Conservation (phyloP, 2,797 vertebrate genomes). For the Artibeus lituratus region DNA sequence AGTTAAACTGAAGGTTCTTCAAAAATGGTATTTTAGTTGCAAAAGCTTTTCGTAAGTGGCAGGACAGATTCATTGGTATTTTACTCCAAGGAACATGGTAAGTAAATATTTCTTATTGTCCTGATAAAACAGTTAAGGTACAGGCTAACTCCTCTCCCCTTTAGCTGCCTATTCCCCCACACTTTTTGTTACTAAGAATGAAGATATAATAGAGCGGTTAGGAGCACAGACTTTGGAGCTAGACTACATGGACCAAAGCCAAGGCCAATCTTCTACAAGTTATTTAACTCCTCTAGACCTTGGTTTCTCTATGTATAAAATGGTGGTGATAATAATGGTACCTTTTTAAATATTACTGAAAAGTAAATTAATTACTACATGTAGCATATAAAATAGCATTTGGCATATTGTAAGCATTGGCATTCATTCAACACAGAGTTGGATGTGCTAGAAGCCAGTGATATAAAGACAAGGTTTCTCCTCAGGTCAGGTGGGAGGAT, state of each 20-base stretch:
- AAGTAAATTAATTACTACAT: not conserved
- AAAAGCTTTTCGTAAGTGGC: not conserved
- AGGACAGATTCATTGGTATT: not conserved
- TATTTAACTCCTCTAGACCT: not conserved
- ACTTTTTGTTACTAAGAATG: not conserved
- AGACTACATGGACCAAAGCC: not conserved
- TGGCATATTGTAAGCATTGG: not conserved
- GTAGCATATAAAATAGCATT: not conserved
- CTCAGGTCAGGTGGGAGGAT: not conserved
- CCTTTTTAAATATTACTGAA: not conserved
- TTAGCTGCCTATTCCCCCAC: not conserved
- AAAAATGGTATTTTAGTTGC: not conserved
- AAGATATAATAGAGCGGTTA: not conserved
- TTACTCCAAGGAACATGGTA: not conserved
- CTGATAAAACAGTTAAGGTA: not conserved
- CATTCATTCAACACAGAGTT: not conserved
- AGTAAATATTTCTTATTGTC: not conserved
- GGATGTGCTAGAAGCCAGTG: not conserved
- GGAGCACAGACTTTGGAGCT: not conserved
- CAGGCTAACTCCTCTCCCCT: no score
- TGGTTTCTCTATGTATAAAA: not conserved
- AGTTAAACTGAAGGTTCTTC: not conserved
- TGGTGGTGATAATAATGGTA: not conserved
- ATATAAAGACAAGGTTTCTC: not conserved
- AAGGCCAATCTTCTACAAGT: not conserved